These are phyloP conservation scores for Heliothis peltigera DNA, from an alignment of 2,888 invertebrate genomes.

Conservation along the genomic window DNA sequence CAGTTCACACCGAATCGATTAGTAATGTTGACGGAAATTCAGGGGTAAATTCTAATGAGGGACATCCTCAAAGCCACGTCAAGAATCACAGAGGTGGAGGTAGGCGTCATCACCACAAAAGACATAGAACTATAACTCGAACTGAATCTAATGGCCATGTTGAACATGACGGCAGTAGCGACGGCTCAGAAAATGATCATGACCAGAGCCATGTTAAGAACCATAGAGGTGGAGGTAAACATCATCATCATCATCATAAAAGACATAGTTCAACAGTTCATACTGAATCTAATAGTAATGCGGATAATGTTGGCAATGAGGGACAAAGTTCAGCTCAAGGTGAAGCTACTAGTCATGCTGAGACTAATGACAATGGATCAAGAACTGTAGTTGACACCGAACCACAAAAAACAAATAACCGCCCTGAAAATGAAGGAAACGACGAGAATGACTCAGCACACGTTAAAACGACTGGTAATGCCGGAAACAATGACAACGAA, in stretches of 20 bases:
- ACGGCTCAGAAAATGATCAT: not conserved
- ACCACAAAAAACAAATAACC: too few species aligned
- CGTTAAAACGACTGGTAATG: not conserved
- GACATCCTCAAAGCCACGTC: not conserved
- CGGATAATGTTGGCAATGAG: not conserved
- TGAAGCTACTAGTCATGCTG: not conserved
- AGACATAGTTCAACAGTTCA: not conserved
- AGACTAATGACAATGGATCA: too few species aligned
- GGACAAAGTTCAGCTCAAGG: not conserved
- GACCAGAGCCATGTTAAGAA: not conserved
- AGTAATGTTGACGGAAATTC: too few species aligned
- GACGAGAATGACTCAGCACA: too few species aligned
- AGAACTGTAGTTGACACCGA: too few species aligned
- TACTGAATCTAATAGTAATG: not conserved
- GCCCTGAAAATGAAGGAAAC: too few species aligned
- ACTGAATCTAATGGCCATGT: not conserved
- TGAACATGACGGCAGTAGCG: not conserved
- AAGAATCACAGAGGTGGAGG: not conserved
- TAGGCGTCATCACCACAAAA: not conserved
- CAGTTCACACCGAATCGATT: too few species aligned
- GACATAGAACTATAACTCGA: not conserved
- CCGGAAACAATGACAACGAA: not conserved
- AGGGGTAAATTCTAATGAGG: too few species aligned
- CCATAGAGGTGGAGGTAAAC: not conserved
- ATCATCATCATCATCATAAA: not conserved